Base-by-base conservation (phyloP, 2,888 invertebrate genomes). In the Micropterix aruncella region DNA sequence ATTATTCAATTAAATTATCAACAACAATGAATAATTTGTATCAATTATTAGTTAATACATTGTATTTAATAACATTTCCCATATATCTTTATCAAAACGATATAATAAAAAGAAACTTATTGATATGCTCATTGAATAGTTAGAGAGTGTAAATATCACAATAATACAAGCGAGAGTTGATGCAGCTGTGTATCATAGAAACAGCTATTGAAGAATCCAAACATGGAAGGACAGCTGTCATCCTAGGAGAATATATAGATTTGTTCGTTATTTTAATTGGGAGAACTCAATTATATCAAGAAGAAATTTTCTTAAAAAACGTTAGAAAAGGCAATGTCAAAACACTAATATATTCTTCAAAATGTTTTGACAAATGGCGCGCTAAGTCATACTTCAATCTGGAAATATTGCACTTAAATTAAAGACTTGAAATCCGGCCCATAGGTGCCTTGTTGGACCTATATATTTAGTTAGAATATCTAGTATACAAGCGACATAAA, bases 171-270 rank as follows among this genome's bases (percentile, higher is more conserved):
- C 57, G 47, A 50, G 49, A 54, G 55, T 58, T 57, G 57, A 59
- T 56, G 57, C 57, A 45, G 60, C 58, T 56, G 56, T 57, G 51
- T 40, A 60, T 60, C 46, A 50, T 60, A 41, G 55, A 61, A 44
- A 58, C 58, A 51, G 57, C 58, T 48, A 55, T 58, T 53, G 55
- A 48, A 46, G 46, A 46, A 54, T 56, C 54, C 40, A 41, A 53
- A 50, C 47, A 47, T 48, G 18, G 50, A 43, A 55, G n/a, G n/a
- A n/a, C 51, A 46, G 46, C 50, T 18, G 55, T 57, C 51, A 56
- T 59, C 46, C 53, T 59, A 52, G 56, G 56, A 55, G 53, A 59
- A 57, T 59, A 60, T 53, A 56, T 57, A 38, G 56, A 60, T 57
- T 54, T 59, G 49, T 52, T 59, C 40, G 55, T 59, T 45, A 52